Base-by-base conservation (phyloP, 2,113 vertebrate genomes). In the Podarcis cretensis region DNA sequence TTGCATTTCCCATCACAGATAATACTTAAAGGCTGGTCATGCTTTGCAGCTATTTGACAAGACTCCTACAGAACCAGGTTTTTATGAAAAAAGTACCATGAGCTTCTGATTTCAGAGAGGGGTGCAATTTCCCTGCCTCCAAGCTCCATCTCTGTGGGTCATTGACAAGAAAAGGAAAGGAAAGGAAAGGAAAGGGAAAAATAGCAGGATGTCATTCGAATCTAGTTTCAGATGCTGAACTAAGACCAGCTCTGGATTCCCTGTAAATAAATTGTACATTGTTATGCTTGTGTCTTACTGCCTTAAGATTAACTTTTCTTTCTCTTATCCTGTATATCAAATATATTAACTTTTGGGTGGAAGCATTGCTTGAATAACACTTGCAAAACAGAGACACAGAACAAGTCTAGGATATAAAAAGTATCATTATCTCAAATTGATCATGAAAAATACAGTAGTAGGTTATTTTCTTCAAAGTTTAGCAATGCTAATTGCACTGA, bases 271-370 rank as follows among this genome's bases (percentile, higher is more conserved):
- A 85, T 83, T 90, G 91, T 76, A 74, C 84, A 79, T 89, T 59
- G 84, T 89, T 79, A 92, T 87, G 89, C 87, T 87, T 84, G 40
- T 93, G 74, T 89, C 93, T 83, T 81, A 86, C 88, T 90, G 68
- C 27, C 84, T 87, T 83, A 90, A 48, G 12, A 75, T 75, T 91
- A 87, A 78, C 14, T 90, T 94, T 92, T 91, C 65, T n/a, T 91
- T 85, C 18, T 83, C 80, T 74, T 66, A 88, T 79, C 63, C 87
- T 92, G 87, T 93, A 73, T 54, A 5, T 4, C 78, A 68, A 92
- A 23, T 32, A 23, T 71, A 88, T 6, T 5, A 43, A 90, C 75
- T 82, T 78, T 87, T 90, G 85, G 71, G 87, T 48, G n/a, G 81
- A 57, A 91, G 54, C 76, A 73, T 63, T 91, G 37, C 90, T 95